Percentiles rank a stretch among this genome's conserved stretches.
Conservation (phyloP, 2,888 invertebrate species). For the Uropetala carovei region DNA sequence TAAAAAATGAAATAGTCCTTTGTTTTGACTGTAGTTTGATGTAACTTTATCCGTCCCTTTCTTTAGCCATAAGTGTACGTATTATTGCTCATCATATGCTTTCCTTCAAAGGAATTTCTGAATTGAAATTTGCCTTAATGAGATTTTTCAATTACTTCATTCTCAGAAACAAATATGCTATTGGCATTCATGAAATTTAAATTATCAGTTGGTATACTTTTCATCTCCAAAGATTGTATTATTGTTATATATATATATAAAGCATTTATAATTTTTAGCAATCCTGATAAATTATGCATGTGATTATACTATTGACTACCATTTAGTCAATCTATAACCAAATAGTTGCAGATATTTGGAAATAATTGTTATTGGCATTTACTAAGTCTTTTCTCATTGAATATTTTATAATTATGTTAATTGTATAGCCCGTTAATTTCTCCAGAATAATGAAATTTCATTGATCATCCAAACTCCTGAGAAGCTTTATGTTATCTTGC, state of each 20-base stretch:
- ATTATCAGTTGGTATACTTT: conserved; percentile 3
- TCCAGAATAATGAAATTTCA: neutral
- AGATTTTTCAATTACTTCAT: neutral
- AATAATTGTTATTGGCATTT: neutral
- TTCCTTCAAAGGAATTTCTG: neutral
- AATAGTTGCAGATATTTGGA: conserved; percentile 3
- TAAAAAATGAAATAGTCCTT: conserved; percentile 37
- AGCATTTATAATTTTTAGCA: conserved; percentile 36
- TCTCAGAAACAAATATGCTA: neutral
- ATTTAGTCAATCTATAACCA: conserved; percentile 5
- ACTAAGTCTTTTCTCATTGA: conserved; percentile 24
- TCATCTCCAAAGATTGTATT: conserved; percentile 25
- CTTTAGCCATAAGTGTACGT: conserved; percentile 31
- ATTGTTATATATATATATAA: conserved; percentile 26
- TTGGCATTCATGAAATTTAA: neutral
- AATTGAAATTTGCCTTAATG: neutral
- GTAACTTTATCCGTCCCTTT: conserved; percentile 57
- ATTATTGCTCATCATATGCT: conserved; percentile 18
- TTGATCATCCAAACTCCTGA: neutral
- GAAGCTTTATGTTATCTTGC: conserved; percentile 11
- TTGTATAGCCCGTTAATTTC: neutral
- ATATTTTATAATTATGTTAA: conserved; percentile 28
- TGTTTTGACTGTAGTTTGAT: conserved; percentile 42
- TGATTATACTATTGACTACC: conserved; percentile 37
- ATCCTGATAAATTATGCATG: conserved; percentile 46